Base-by-base conservation (phyloP, 2,888 invertebrate genomes). In the Eristalis arbustorum region DNA sequence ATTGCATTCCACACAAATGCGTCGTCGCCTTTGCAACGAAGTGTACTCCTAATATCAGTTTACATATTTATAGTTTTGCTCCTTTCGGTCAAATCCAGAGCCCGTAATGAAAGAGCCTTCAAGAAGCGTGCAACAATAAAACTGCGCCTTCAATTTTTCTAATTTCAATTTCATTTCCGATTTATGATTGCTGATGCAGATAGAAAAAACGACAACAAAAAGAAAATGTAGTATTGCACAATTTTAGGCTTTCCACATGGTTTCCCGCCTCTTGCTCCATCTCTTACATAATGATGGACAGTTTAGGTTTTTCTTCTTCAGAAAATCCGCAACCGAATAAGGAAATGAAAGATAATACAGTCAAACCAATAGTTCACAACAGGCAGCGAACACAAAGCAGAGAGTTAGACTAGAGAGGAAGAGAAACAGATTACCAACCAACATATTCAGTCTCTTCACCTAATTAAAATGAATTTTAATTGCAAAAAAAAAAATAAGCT, bases 391-490 rank as follows among this genome's bases (percentile, higher is more conserved):
- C n/a, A n/a, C n/a, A n/a, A n/a, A n/a, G 11, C 61, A 62, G 37
- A 37, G n/a, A 37, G 22, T 11, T 37, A 3, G 3, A 14, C 25
- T 8, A 59, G 57, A 56, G 25, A 13, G 28, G 40, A 71, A 40
- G 37, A 61, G 49, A 22, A 37, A 64, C 13, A 68, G n/a, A 69
- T 68, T 63, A 22, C 64, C 34, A 68, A 22, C 64, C 34, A 68
- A 13, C 6, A 28, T 18, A 69, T 74, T 82, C 49, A 49, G 66
- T 73, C 73, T 74, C 64, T 82, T 85, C 57, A 77, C 82, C 82
- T 78, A 71, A 66, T 74, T 82, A 73, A 73, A 81, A 59, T 10
- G 6, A 6, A 61, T 18, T 67, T 73, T 67, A 68, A 67, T 79
- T 56, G 34, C 34, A 61, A 81, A 74, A 69, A 57, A 13, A 77